phyloP scores from a whole-genome alignment of 2,797 vertebrate genomes.

The Diplodus sargus region DNA sequence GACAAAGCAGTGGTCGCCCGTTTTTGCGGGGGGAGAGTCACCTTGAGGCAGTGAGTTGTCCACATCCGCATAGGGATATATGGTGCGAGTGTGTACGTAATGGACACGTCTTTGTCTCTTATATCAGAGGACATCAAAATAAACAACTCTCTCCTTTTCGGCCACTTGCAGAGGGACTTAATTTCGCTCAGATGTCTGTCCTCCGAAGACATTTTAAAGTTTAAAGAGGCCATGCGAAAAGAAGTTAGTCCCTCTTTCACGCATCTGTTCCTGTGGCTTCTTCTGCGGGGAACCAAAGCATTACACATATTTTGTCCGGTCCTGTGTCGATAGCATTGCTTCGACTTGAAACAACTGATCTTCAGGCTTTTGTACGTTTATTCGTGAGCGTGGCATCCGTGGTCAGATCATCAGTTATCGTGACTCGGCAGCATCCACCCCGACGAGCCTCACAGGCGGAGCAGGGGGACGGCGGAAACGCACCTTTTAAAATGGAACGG shows the following conservation, averaged over 20 bases:
- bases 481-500: conserved; percentile 4
- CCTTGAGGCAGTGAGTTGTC: conserved; percentile 56
- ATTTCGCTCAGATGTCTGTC: conserved; percentile 13
- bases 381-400: not conserved
- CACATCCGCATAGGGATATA: conserved; percentile 1
- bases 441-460: not conserved
- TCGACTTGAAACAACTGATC: not conserved
- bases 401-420: not conserved
- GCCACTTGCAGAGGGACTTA: not conserved
- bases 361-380: not conserved
- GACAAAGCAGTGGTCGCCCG: conserved; percentile 53
- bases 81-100: not conserved
- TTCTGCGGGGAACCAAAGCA: not conserved
- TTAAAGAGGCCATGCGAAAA: not conserved
- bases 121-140: not conserved
- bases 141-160: not conserved
- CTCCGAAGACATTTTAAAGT: conserved; percentile 11
- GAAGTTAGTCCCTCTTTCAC: not conserved
- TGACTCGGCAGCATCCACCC: conserved; percentile 17
- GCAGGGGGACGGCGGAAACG: not conserved
- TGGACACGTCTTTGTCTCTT: not conserved
- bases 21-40: conserved; percentile 64
- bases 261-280: not conserved
- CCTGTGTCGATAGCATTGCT: not conserved
- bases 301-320: no score